Percentiles rank a stretch among this genome's conserved stretches.
These are phyloP conservation scores for Eira barbara DNA, from an alignment of 2,113 vertebrate species.

Conservation along the genomic window DNA sequence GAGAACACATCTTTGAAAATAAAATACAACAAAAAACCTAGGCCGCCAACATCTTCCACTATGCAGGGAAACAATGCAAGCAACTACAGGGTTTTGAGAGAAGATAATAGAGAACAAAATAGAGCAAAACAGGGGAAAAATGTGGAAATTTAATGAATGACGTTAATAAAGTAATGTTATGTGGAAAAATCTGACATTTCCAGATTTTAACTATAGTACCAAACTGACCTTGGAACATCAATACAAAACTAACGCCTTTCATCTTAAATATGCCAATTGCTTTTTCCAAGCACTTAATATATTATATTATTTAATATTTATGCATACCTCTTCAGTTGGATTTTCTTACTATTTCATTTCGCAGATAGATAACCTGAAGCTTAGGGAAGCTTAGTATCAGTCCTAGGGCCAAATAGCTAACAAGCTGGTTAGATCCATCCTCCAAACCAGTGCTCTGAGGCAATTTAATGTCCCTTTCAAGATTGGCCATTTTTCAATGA, in stretches of 20 bases:
- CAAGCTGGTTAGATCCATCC: background rate
- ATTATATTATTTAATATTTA: background rate
- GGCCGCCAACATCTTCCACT: background rate
- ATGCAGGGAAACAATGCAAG: background rate
- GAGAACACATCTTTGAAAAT: constrained; percentile 46
- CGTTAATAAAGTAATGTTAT: background rate
- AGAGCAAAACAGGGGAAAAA: background rate
- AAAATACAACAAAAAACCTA: constrained; percentile 23
- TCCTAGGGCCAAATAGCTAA: background rate
- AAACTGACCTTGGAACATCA: background rate
- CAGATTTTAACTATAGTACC: background rate
- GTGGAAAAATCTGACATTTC: background rate
- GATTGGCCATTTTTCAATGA: background rate
- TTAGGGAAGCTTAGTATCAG: background rate
- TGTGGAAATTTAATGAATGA: background rate
- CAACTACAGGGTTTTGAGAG: background rate
- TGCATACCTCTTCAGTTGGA: background rate
- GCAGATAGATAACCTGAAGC: background rate
- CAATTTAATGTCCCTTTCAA: background rate
- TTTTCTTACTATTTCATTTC: background rate
- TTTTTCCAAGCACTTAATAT: background rate
- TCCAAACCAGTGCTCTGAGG: background rate
- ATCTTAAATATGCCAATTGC: background rate
- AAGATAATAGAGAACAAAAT: constrained; percentile 4
- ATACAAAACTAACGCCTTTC: background rate